Percentiles rank a stretch among this genome's conserved stretches.
Evolutionary conservation across 2,888 invertebrate species (phyloP).

Genomic region (Eupithecia insigniata): DNA sequence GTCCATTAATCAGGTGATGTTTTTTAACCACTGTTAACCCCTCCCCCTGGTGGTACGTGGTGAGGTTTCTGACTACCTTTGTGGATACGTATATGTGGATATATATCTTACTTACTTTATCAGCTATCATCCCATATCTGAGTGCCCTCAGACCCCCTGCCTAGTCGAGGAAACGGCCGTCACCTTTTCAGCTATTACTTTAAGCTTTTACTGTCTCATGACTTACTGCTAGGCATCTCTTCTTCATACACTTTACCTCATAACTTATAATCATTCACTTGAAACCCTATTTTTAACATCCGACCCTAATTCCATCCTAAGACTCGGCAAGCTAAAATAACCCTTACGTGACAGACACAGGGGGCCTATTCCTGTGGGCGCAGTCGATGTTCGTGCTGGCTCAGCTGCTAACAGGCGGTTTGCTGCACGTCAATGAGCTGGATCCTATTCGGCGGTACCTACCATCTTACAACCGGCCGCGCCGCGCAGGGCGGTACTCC

Average conservation of each 20-base stretch:
- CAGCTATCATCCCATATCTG: too few species aligned
- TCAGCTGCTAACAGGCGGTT: conserved; percentile 93
- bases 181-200: background rate
- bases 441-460: conserved; percentile 97
- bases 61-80: too few species aligned
- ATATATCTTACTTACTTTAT: too few species aligned
- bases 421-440: conserved; percentile 96
- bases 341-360: conserved; percentile 64
- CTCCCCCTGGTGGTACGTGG: too few species aligned
- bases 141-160: too few species aligned
- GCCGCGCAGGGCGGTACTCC: conserved; percentile 96
- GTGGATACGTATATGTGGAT: too few species aligned
- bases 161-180: background rate
- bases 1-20: too few species aligned
- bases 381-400: conserved; percentile 98
- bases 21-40: too few species aligned
- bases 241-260: background rate
- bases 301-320: background rate
- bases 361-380: conserved; percentile 94
- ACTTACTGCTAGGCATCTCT: background rate
- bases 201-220: background rate
- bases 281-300: background rate
- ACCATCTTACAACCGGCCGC: conserved; percentile 97
- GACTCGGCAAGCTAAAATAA: background rate
- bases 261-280: background rate